These are phyloP conservation scores for Sphenodon punctatus DNA, from an alignment of 2,797 vertebrate species.

Conservation along the genomic window DNA sequence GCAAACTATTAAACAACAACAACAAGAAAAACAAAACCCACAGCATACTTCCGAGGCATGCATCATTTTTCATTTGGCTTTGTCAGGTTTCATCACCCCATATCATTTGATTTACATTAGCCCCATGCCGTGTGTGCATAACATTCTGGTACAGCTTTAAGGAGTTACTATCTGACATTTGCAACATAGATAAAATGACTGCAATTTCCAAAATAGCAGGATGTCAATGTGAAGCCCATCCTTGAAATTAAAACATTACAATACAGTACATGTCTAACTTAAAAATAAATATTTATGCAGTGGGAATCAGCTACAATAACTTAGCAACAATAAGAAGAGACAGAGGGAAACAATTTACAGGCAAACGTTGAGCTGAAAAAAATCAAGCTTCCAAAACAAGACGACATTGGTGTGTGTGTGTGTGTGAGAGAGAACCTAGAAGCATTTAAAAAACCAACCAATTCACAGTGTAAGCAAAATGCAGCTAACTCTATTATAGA, in stretches of 20 bases:
- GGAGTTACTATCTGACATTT: constrained; percentile 27
- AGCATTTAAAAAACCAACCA: not conserved
- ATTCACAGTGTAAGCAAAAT: not conserved
- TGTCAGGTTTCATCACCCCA: constrained; percentile 22
- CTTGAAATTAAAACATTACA: constrained; percentile 24
- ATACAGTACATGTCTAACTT: not conserved
- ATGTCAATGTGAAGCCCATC: not conserved
- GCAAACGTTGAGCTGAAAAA: not conserved
- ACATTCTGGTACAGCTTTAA: constrained; percentile 1
- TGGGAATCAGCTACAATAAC: not conserved
- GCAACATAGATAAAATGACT: constrained; percentile 9
- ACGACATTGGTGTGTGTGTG: no score
- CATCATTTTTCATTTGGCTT: constrained; percentile 8
- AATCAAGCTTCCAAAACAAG: not conserved
- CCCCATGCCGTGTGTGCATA: not conserved
- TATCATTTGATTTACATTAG: constrained; percentile 24
- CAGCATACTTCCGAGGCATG: not conserved
- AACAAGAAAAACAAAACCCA: not conserved
- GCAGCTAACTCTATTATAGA: not conserved
- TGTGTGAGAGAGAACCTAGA: not conserved
- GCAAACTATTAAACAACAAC: not conserved
- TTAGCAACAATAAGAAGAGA: not conserved
- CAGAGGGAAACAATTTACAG: not conserved
- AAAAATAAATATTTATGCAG: not conserved
- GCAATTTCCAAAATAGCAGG: constrained; percentile 12